Conservation (phyloP, 2,797 vertebrate species). For the Myotis planiceps region DNA sequence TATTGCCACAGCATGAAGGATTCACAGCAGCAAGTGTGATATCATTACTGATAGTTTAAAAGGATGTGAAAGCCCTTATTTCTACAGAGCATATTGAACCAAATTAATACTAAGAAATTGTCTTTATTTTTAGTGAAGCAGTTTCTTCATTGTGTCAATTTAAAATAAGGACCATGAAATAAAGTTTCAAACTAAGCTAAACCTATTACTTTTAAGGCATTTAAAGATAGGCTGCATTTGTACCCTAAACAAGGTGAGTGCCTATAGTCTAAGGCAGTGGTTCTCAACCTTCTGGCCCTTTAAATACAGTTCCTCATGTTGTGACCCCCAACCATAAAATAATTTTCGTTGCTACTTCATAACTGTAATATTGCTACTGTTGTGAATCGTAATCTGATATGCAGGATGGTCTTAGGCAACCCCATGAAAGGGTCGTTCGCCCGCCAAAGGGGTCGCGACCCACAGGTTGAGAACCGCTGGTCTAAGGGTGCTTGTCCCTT, state of each 20-base stretch:
- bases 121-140: conserved; percentile 6
- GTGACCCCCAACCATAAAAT: no score
- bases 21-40: not conserved
- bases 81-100: not conserved
- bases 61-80: not conserved
- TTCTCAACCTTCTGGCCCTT: not conserved
- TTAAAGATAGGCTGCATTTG: not conserved
- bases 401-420: no score
- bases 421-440: no score
- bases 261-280: not conserved
- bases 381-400: no score
- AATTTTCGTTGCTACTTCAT: no score
- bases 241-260: not conserved
- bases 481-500: no score
- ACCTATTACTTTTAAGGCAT: not conserved
- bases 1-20: not conserved
- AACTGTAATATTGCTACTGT: no score
- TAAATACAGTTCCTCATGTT: no score
- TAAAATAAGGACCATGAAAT: not conserved
- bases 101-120: conserved; percentile 19
- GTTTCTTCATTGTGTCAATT: not conserved
- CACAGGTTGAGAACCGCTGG: not conserved
- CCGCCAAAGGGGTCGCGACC: no score
- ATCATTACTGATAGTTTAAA: not conserved
- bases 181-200: not conserved